Evolutionary conservation across 2,888 invertebrate genomes (phyloP), one percentile per base, ranked within the genome.

Genomic region (Balanococcus diminutus): DNA sequence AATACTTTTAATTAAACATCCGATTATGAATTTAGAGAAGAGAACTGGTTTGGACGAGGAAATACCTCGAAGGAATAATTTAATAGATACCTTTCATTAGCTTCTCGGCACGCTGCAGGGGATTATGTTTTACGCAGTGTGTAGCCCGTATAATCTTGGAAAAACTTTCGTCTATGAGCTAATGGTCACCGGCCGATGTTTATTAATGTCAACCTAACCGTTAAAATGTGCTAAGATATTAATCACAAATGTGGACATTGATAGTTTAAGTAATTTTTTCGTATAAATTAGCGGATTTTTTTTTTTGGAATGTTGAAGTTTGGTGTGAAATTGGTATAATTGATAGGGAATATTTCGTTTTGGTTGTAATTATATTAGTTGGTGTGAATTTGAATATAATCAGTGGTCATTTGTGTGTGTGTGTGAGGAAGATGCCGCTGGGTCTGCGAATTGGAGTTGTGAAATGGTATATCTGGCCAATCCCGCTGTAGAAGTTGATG

Each of bases 1-100:
- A 75, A 31, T 75, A 25, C n/a, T 32, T 19, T 75, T 75, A 75
- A 75, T 75, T 75, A 75, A 75, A 75, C 32, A 36, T 67, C 61
- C 61, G 61, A 67, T 67, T 67, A 67, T 28, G 61, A 67, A 67
- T 67, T 67, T 32, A 16, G 31, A 75, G 75, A 28, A 75, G n/a
- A 32, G 31, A 75, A 75, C 32, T n/a, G 32, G 22, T 75, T 31
- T 31, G 32, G 75, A 75, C 4, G 32, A 75, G 75, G 75, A 75
- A 28, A 32, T 75, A 75, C 19, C 5, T 31, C 5, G 31, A 75
- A n/a, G 8, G 75, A 32, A 51, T 51, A 51, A 51, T 51, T 51
- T 51, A 51, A 19, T 51, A 51, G 51, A 51, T 51, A 51, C 19
- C 51, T 51, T 51, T 51, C 51, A 51, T 51, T 51, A 51, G 51